Conservation (phyloP, 2,113 vertebrate genomes). For the Riparia riparia region DNA sequence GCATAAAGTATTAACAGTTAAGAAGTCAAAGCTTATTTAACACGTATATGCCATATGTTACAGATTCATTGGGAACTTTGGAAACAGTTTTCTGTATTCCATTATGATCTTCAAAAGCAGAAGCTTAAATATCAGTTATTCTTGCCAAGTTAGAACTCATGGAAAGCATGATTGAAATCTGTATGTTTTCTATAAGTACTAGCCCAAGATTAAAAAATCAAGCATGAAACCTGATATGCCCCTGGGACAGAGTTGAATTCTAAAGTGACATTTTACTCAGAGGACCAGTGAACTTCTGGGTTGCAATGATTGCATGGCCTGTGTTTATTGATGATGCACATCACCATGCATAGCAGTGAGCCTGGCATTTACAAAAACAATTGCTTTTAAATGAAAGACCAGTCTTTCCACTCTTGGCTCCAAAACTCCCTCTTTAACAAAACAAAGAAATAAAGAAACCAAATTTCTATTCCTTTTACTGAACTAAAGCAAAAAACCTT, state of each 20-base stretch:
- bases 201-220: background rate
- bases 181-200: background rate
- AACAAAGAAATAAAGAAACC: background rate
- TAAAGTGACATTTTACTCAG: background rate
- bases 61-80: background rate
- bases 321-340: background rate
- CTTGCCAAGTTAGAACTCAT: background rate
- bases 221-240: background rate
- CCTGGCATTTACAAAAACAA: background rate
- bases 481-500: background rate
- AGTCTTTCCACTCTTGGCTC: background rate
- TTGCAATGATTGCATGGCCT: background rate
- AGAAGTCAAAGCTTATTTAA: background rate
- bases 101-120: background rate
- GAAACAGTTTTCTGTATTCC: background rate
- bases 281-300: background rate
- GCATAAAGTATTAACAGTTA: background rate
- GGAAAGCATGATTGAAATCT: background rate
- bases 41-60: background rate
- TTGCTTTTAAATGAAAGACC: background rate
- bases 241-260: background rate
- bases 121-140: background rate
- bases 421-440: background rate
- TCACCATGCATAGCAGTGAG: background rate
- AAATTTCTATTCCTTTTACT: background rate